phyloP scores from a whole-genome alignment of 2,113 vertebrate species.

The Piaya cayana region DNA sequence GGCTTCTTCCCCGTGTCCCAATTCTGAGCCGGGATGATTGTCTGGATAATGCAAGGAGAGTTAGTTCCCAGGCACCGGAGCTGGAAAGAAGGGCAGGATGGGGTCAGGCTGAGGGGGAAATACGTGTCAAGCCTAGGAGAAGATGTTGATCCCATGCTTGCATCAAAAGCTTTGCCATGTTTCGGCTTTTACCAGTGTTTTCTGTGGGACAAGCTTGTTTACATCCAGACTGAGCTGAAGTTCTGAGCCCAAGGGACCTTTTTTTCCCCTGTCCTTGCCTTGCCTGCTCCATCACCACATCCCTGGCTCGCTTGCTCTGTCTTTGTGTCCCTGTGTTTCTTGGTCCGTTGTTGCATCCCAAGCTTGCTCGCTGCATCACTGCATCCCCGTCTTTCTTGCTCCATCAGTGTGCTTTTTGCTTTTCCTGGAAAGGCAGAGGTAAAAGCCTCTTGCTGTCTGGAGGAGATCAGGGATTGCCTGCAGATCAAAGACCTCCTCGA shows the following conservation, averaged over 20 bases:
- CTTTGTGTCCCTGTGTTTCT: not conserved
- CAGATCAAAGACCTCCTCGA: not conserved
- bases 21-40: not conserved
- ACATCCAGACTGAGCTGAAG: not conserved
- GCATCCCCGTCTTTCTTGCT: not conserved
- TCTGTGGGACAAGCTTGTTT: not conserved
- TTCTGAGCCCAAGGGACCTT: not conserved
- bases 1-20: accelerated
- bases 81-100: not conserved
- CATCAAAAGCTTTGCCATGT: not conserved
- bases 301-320: accelerated
- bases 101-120: accelerated
- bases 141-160: not conserved
- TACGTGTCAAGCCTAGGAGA: not conserved
- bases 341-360: not conserved
- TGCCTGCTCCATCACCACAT: not conserved
- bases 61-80: not conserved
- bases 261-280: not conserved
- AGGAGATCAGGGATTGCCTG: conserved; percentile 4
- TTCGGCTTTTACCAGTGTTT: not conserved
- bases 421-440: not conserved
- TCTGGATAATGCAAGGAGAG: accelerated
- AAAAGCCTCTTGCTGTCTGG: not conserved
- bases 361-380: accelerated
- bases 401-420: not conserved